These are phyloP conservation scores for Steatocranus sp. DNA, from an alignment of 2,797 vertebrate genomes.

Conservation along the genomic window DNA sequence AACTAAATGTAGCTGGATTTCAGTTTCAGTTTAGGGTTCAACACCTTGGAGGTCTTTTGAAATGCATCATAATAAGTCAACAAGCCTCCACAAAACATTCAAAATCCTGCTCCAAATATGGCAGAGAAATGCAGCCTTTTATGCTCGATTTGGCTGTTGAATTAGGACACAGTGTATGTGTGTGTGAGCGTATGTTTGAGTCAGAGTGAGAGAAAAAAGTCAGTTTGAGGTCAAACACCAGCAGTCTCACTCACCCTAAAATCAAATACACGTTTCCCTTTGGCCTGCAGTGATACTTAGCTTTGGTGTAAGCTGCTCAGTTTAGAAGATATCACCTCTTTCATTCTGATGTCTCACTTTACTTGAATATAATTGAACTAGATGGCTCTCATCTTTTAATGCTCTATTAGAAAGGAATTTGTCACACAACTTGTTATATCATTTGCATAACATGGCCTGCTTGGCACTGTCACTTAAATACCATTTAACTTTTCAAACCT, in stretches of 20 bases:
- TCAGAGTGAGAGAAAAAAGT: not conserved
- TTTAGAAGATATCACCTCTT: not conserved
- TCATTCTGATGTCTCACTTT: not conserved
- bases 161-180: conserved; percentile 17
- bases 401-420: not conserved
- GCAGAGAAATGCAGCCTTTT: conserved; percentile 29
- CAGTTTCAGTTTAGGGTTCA: not conserved
- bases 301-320: not conserved
- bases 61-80: not conserved
- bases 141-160: conserved; percentile 38
- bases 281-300: not conserved
- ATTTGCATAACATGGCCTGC: not conserved
- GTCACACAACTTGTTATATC: not conserved
- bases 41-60: not conserved
- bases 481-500: not conserved
- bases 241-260: not conserved
- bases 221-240: not conserved
- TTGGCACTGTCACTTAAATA: not conserved
- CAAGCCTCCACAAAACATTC: not conserved
- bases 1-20: not conserved
- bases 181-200: not conserved
- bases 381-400: not conserved
- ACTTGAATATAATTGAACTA: not conserved
- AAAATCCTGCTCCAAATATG: conserved; percentile 34
- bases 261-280: not conserved